phyloP scores from a whole-genome alignment of 64 coral and sea anemone species.

The Actinia tenebrosa region DNA sequence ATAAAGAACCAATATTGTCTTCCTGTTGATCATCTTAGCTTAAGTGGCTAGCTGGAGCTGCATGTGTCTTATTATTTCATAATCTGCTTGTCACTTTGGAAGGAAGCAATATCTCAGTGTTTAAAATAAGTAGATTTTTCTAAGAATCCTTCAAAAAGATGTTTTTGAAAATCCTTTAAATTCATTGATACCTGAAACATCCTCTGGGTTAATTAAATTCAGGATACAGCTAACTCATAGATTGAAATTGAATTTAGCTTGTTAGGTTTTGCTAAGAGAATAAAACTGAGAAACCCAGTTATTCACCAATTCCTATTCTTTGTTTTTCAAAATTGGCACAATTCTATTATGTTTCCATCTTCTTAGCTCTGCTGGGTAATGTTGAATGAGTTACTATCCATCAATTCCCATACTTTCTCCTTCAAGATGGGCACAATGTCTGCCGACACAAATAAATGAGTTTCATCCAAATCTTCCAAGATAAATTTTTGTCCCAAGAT shows the following conservation, averaged over 20 bases:
- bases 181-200: no score
- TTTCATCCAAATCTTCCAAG: slow-evolving; percentile 95
- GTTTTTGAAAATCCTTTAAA: background rate
- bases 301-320: slow-evolving; percentile 95
- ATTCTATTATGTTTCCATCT: slow-evolving; percentile 5
- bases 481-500: slow-evolving; percentile 82
- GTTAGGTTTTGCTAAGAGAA: no score
- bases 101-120: no score
- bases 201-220: no score
- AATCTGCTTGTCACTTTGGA: no score
- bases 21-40: no score
- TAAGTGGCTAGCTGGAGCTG: no score
- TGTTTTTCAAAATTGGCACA: slow-evolving; percentile 73
- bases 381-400: slow-evolving; percentile 97
- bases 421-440: slow-evolving; percentile 80
- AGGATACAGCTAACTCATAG: no score
- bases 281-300: background rate
- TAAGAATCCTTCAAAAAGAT: background rate
- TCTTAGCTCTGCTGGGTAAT: slow-evolving; percentile 31
- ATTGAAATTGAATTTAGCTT: no score
- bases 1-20: no score
- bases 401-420: slow-evolving; percentile 97
- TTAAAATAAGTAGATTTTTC: no score
- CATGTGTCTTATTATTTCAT: no score
- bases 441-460: slow-evolving; percentile 92